phyloP scores from a whole-genome alignment of 2,113 vertebrate species.

The Oncorhynchus nerka region DNA sequence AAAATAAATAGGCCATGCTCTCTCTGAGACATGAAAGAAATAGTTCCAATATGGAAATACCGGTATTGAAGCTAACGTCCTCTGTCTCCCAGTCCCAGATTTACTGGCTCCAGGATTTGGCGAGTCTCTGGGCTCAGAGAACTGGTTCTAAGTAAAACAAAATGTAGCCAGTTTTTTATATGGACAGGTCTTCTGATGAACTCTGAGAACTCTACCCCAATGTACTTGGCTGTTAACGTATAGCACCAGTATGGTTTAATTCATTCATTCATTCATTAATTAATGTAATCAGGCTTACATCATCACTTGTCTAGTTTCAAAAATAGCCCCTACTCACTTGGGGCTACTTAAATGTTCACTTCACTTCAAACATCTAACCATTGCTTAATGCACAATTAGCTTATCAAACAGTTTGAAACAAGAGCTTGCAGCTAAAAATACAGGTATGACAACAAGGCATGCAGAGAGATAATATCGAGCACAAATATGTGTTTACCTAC shows the following conservation, averaged over 20 bases:
- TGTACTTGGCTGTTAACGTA: conserved; percentile 1
- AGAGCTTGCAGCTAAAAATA: conserved; percentile 38
- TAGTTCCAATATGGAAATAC: conserved; percentile 69
- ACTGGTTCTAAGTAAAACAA: conserved; percentile 73
- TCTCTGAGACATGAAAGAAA: conserved; percentile 51
- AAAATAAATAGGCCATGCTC: conserved; percentile 38
- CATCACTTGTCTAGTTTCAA: conserved; percentile 9
- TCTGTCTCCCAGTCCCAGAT: conserved; percentile 66
- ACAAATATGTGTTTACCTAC: conserved; percentile 79
- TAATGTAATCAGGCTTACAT: conserved; percentile 38
- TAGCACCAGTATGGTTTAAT: conserved; percentile 25
- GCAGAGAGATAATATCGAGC: conserved; percentile 56
- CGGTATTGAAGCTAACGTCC: conserved; percentile 76
- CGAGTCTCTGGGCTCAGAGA: conserved; percentile 61
- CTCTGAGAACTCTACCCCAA: background rate
- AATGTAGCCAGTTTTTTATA: conserved; percentile 34
- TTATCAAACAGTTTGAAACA: conserved; percentile 16
- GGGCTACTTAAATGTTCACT: background rate
- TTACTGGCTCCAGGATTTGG: conserved; percentile 73
- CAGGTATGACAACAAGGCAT: conserved; percentile 53
- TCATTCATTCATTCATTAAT: no score
- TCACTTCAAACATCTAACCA: background rate
- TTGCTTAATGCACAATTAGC: background rate
- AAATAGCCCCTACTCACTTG: background rate
- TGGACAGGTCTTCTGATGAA: background rate